These are phyloP conservation scores for Cheilosia pagana DNA, from an alignment of 2,888 invertebrate genomes.

Conservation along the genomic window DNA sequence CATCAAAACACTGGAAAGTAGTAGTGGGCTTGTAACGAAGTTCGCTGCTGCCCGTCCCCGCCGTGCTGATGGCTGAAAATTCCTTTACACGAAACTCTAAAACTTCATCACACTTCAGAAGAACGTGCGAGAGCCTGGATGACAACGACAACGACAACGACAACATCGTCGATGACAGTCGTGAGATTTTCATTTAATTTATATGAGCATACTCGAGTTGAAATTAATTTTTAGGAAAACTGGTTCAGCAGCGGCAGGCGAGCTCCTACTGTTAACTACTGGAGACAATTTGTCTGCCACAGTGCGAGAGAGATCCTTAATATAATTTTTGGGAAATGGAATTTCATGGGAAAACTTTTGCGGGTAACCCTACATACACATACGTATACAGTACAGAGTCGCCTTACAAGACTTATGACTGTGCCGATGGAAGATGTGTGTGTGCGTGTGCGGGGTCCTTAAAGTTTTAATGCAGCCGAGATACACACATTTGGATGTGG, in stretches of 20 bases:
- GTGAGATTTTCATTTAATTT: conserved; percentile 75
- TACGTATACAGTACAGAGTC: neutral
- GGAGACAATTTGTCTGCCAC: conserved; percentile 68
- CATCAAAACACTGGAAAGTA: conserved; percentile 41
- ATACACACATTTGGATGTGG: conserved; percentile 54
- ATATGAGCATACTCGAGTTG: conserved; percentile 69
- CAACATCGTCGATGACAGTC: conserved; percentile 65
- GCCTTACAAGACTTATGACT: conserved; percentile 50
- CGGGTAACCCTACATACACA: conserved; percentile 55
- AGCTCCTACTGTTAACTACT: conserved; percentile 56
- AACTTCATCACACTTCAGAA: conserved; percentile 38
- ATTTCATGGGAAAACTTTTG: conserved; percentile 75
- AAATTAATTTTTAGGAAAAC: conserved; percentile 73
- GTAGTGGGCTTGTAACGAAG: conserved; percentile 38
- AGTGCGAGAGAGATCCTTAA: conserved; percentile 45
- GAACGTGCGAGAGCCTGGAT: conserved; percentile 7
- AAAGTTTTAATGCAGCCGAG: conserved; percentile 60
- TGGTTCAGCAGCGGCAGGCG: conserved; percentile 14
- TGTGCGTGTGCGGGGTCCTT: conserved; percentile 40
- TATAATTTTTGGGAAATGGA: conserved; percentile 62
- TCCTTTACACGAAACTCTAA: conserved; percentile 58
- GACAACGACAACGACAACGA: conserved; percentile 44
- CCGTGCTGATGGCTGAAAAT: conserved; percentile 60
- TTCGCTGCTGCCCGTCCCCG: conserved; percentile 12
- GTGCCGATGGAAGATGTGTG: conserved; percentile 45